These are phyloP conservation scores for Caiman crocodilus DNA, from an alignment of 2,797 vertebrate genomes.

Conservation along the genomic window DNA sequence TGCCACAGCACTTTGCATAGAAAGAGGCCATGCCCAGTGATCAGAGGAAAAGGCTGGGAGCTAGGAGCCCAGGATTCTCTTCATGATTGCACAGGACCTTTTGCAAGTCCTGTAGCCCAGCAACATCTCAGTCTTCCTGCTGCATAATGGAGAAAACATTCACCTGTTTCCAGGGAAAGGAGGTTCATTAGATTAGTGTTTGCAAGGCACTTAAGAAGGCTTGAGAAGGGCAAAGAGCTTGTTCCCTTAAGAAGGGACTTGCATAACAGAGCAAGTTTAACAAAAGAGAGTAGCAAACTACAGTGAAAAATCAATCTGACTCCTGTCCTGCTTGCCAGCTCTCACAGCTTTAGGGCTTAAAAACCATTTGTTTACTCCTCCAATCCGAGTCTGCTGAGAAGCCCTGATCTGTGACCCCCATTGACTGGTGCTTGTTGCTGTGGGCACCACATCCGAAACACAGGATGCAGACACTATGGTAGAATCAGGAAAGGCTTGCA, in stretches of 20 bases:
- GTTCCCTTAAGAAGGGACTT: neutral
- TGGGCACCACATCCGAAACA: neutral
- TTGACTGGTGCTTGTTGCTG: neutral
- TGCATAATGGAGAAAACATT: neutral
- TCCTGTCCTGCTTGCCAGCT: neutral
- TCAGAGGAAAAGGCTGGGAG: neutral
- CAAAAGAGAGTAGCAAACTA: neutral
- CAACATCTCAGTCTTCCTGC: fast-evolving
- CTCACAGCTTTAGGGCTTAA: neutral
- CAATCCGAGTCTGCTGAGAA: neutral
- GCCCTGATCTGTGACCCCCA: neutral
- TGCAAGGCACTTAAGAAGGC: neutral
- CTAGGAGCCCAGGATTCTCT: neutral
- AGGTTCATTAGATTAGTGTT: neutral
- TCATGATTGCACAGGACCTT: neutral
- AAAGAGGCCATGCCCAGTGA: neutral
- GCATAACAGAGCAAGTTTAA: neutral
- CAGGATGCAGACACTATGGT: fast-evolving
- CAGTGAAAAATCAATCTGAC: neutral
- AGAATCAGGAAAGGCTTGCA: neutral
- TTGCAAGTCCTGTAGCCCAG: neutral
- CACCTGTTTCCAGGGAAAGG: neutral
- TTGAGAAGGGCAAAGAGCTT: neutral
- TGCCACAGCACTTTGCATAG: neutral
- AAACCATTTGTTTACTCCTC: neutral